A percentile compares a stretch with the other conserved stretches of the same genome.
Evolutionary conservation across 2,113 vertebrate genomes (phyloP).

Genomic region (Rallus limicola): DNA sequence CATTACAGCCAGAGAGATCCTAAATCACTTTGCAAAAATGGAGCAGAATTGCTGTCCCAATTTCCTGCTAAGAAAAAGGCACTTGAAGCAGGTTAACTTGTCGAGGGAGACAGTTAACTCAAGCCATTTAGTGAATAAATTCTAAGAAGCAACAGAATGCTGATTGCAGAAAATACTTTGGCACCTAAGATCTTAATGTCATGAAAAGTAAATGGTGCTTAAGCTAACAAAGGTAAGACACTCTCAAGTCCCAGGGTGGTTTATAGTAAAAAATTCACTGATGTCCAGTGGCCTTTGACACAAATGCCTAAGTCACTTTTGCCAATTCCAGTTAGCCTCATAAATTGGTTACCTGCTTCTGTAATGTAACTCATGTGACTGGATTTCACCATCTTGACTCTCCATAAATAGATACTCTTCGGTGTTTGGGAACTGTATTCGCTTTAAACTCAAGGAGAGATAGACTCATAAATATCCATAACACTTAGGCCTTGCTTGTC

Average conservation of each 20-base stretch:
- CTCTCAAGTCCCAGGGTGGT: neutral
- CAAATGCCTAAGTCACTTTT: neutral
- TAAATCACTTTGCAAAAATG: slow-evolving; percentile 35
- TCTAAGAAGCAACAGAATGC: neutral
- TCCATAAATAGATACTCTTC: neutral
- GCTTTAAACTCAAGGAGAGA: neutral
- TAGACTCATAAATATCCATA: neutral
- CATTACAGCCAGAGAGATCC: neutral
- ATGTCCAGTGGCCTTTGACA: neutral
- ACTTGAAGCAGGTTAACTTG: neutral
- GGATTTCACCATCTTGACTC: neutral
- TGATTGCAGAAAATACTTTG: neutral
- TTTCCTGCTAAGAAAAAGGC: neutral
- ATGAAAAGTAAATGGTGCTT: neutral
- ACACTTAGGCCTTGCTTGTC: neutral
- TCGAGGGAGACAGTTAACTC: neutral
- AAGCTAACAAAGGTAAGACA: neutral
- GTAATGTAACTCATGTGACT: neutral
- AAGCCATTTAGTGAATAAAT: neutral
- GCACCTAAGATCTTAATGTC: neutral
- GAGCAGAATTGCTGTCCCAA: neutral
- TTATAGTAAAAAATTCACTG: neutral
- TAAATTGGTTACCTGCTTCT: neutral
- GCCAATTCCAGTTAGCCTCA: neutral
- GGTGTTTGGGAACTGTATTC: neutral